Base-by-base conservation (phyloP, 2,113 vertebrate species). In the Ophiodon elongatus region DNA sequence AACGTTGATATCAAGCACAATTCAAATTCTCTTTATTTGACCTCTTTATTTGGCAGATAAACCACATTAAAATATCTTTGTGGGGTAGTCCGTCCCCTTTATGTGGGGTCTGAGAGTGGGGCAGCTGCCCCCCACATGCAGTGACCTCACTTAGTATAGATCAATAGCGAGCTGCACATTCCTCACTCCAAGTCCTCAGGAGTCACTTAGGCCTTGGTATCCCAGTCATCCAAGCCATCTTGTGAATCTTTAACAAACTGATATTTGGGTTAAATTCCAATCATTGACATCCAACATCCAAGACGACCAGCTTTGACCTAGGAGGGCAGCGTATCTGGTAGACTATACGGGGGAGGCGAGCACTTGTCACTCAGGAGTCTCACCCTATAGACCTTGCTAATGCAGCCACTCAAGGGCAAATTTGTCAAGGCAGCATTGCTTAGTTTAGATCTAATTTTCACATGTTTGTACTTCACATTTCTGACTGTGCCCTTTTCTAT, bases 121-220 rank as follows among this genome's bases (percentile, higher is more conserved):
- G 68, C 85, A 59, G 71, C 82, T 68, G 65, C 89, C 87, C 87
- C 87, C 85, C 80, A 90, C 88, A 84, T 78, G 64, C 78, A 78
- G 57, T 95, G 93, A 94, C 93, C 91, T 93, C 88, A 85, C 88
- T 89, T 90, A 85, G 79, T 83, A 79, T 80, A 80, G 89, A 89
- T 94, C 92, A 94, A 94, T 93, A 92, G 90, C 15, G 54, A 69
- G 73, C 85, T 87, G 79, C 89, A 87, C 89, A 94, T 95, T 94
- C 92, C 90, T 88, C 23, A 45, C 65, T 84, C 70, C n/a, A 75
- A 76, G 82, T 90, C 90, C 80, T 75, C 71, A 72, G 76, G 67
- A 85, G 90, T 92, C 85, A 90, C 91, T 88, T 57, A 50, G 89
- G 72, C 77, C 25, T 70, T 76, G 93, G 93, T 82, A 96, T 95